Percentiles rank a stretch among this genome's conserved stretches.
Conservation (phyloP, 2,888 invertebrate genomes). For the Metallyticus violacea region DNA sequence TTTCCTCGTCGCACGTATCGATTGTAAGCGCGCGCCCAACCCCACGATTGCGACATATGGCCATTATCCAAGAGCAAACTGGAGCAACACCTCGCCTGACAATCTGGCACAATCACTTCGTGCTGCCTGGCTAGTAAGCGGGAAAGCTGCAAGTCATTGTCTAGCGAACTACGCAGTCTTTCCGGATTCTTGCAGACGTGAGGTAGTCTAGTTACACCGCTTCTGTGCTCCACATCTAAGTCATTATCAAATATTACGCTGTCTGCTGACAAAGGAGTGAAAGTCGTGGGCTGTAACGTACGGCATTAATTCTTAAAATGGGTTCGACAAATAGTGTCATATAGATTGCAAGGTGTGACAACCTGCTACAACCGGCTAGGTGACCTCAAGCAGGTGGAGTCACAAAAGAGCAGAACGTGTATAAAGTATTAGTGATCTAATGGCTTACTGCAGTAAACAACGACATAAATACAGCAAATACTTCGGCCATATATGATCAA, state of each 20-base stretch:
- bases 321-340: not conserved
- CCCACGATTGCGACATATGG: not conserved
- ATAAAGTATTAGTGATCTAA: not conserved
- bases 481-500: not conserved
- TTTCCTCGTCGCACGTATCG: conserved; percentile 11
- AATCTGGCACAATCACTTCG: not conserved
- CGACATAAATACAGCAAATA: not conserved
- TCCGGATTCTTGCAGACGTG: conserved; percentile 9
- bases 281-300: not conserved
- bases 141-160: not conserved
- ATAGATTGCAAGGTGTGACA: not conserved
- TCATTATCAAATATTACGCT: too few relatives aligned
- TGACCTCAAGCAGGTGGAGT: not conserved
- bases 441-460: not conserved
- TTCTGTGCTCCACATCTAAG: not conserved
- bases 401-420: not conserved
- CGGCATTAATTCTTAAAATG: not conserved
- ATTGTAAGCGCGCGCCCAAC: not conserved
- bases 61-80: conserved; percentile 14
- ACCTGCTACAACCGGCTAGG: not conserved
- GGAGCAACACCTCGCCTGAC: not conserved
- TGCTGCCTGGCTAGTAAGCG: not conserved
- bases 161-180: not conserved
- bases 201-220: not conserved
- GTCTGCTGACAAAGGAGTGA: not conserved